Evolutionary conservation across 2,797 vertebrate species (phyloP), one percentile per base, ranked within the genome.

Genomic region (Percopsis omiscomaycus): DNA sequence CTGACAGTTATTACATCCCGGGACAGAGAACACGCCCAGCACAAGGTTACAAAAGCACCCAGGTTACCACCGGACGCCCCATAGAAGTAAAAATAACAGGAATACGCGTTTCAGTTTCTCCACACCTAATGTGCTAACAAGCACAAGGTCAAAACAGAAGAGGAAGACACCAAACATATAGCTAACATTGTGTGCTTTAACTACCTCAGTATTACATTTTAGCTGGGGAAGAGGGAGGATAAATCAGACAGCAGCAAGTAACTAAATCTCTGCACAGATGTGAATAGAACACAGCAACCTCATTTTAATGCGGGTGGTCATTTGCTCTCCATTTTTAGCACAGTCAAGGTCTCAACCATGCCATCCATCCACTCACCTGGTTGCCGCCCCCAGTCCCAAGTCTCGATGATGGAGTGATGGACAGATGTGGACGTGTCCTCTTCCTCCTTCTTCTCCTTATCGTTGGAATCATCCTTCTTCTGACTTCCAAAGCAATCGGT

Each of bases 371-470:
- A 61, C 86, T 72, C 93, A 99, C 97, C 97, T 95, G 98, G 96
- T 71, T 99, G 97, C 67, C 85, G 92, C 54, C 98, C 97, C 98
- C 98, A 99, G 64, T 98, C 95, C 98, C 98, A 99, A 14, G 95
- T 96, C 89, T 99, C 96, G 22, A 99, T 94, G 79, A 99, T 95
- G 3, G 96, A 94, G 88, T 93, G 96, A 80, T 93, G 94, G 2
- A 92, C 92, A 16, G 94, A 94, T 0, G 84, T 64, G 0, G 92
- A 90, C 0, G 86, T 71, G 47, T 98, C 97, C 45, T 99, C 98
- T 73, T 98, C 98, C 15, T 99, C 97, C 49, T 97, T 98, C 84
- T 96, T 99, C 82, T 99, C 98, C 81, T 95, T 96, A 75, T 99
- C 97, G 0, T 96, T 97, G 58, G 94, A 90, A 59, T 99, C 98